phyloP scores from a whole-genome alignment of 2,113 vertebrate genomes.

The Ramphastos sulfuratus region DNA sequence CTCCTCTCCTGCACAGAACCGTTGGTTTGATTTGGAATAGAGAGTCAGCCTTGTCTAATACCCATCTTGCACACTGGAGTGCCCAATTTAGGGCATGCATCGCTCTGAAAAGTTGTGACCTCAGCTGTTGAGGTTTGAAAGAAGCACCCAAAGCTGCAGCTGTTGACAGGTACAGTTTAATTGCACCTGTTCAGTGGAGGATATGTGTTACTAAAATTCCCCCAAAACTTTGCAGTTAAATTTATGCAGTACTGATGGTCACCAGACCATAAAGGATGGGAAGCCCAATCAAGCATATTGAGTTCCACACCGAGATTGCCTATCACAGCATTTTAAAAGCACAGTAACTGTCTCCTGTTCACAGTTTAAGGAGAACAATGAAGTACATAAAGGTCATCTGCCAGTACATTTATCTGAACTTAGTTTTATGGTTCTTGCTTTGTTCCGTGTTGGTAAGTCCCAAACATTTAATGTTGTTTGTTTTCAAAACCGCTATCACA shows the following conservation, averaged over 20 bases:
- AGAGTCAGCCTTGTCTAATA: background rate
- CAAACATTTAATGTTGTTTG: slow-evolving; percentile 63
- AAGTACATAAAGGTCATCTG: background rate
- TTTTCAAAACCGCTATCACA: background rate
- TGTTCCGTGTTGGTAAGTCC: slow-evolving; percentile 66
- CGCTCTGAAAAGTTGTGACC: background rate
- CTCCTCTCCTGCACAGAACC: background rate
- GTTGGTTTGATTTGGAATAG: background rate
- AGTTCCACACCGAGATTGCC: slow-evolving; percentile 38
- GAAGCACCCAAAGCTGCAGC: background rate
- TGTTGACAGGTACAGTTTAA: background rate
- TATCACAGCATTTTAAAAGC: background rate
- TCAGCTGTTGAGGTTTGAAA: background rate
- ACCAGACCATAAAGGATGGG: slow-evolving; percentile 7
- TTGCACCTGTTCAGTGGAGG: slow-evolving; percentile 3
- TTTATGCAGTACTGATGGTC: background rate
- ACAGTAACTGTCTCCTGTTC: background rate
- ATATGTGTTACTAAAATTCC: slow-evolving; percentile 68
- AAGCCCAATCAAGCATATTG: background rate
- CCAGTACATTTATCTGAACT: background rate
- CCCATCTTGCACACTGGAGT: fast-evolving
- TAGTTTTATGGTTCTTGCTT: slow-evolving; percentile 7
- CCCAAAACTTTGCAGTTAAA: slow-evolving; percentile 69
- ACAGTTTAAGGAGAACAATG: background rate
- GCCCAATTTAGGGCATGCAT: fast-evolving